A percentile compares a stretch with the other conserved stretches of the same genome.
Evolutionary conservation across 1,140 invertebrate genomes (phyloP).

Genomic region (Eumeta japonica): DNA sequence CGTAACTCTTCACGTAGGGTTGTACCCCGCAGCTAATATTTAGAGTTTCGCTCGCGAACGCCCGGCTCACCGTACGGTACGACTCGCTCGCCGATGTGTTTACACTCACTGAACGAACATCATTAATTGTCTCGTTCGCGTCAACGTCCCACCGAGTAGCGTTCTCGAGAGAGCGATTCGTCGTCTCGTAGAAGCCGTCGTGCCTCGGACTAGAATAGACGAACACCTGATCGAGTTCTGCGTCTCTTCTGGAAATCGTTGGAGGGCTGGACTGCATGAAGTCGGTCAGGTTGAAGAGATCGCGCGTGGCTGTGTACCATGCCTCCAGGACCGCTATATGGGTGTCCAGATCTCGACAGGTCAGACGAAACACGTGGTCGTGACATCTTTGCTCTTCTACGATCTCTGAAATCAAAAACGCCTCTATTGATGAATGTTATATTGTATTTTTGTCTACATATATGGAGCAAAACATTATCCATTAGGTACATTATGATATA

Average conservation of each 20-base stretch:
- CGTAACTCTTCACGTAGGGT: conserved; percentile 34
- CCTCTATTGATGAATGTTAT: too few species aligned
- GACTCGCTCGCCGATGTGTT: conserved; percentile 10
- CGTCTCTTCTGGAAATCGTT: conserved; percentile 36
- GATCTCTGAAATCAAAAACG: conserved; percentile 52
- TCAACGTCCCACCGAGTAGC: conserved; percentile 5
- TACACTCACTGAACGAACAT: conserved; percentile 14
- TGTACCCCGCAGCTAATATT: conserved; percentile 28
- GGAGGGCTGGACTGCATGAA: conserved; percentile 28
- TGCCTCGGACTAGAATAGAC: conserved; percentile 46
- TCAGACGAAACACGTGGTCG: conserved; percentile 50
- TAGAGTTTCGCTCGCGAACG: conserved; percentile 25
- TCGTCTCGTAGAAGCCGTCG: conserved; percentile 41
- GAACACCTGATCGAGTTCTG: conserved; percentile 36
- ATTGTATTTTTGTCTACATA: too few species aligned
- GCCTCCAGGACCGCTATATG: conserved; percentile 57
- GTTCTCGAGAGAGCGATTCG: conserved; percentile 36
- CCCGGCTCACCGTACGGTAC: conserved; percentile 8
- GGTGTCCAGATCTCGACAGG: conserved; percentile 51
- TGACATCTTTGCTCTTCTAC: conserved; percentile 56
- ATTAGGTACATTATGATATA: too few species aligned
- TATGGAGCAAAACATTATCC: too few species aligned
- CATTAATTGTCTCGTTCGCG: conserved; percentile 4
- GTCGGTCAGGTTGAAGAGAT: conserved; percentile 25
- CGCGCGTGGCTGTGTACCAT: conserved; percentile 46